Evolutionary conservation across 2,797 vertebrate species (phyloP), one percentile per base, ranked within the genome.

Genomic region (Linurgus olivaceus): DNA sequence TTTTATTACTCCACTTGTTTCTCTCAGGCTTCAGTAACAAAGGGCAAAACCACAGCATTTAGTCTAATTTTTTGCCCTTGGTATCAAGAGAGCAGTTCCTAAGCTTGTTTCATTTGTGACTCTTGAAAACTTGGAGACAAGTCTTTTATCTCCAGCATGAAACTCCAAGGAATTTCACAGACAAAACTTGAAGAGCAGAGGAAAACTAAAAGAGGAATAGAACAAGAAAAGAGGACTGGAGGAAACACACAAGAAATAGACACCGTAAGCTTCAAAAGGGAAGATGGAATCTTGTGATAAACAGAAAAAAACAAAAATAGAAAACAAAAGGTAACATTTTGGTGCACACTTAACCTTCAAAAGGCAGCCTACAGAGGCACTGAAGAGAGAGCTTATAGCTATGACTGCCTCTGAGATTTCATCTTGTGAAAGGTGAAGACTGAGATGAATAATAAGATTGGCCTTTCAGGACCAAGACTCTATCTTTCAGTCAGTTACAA

Each of bases 281-380:
- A 76, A 86, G 85, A 75, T 26, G 10, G 66, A 67, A 86, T 96
- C 70, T 96, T 15, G 9, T 54, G 51, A 61, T 93, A 95, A 87
- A 90, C 10, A 84, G 6, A 33, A 38, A 91, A 47, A 92, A 84
- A 23, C 25, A 86, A 95, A 93, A 95, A 97, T 96, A 68, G 7
- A 93, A 97, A 97, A 97, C 65, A 96, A 96, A 97, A 86, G 58
- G 33, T 87, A 97, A 94, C 92, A 95, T 96, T 96, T 96, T 95
- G 47, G 26, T 95, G 68, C 57, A 96, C 91, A 86, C 85, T 83
- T 96, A 81, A 92, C 80, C 87, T 97, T 98, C 96, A 96, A 96
- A 97, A 94, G 33, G 23, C 71, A 97, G 50, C 31, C 88, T 95
- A 80, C 33, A 91, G 82, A 93, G 86, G n/a, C 81, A 86, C 4